These are phyloP conservation scores for Chaetophractus vellerosus DNA, from an alignment of 2,797 vertebrate species.

Conservation along the genomic window DNA sequence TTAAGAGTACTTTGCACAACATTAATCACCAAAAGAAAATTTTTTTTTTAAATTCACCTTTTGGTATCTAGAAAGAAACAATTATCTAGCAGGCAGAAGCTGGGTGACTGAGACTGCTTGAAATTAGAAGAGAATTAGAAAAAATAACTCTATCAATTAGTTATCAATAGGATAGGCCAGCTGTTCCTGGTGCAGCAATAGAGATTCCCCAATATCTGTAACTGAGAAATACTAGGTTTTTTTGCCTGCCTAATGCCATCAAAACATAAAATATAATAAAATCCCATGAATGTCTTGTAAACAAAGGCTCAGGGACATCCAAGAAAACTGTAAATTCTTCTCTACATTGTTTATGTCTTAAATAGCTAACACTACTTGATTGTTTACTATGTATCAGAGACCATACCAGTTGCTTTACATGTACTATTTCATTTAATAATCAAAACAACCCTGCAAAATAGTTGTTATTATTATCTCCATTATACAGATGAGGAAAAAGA, in stretches of 20 bases:
- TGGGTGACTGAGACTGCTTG: background rate
- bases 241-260: conserved; percentile 9
- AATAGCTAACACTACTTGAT: background rate
- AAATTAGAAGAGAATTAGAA: conserved; percentile 66
- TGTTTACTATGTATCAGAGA: background rate
- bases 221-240: conserved; percentile 12
- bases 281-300: background rate
- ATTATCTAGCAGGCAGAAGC: conserved; percentile 56
- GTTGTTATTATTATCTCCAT: background rate
- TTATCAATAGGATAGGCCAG: conserved; percentile 33
- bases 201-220: background rate
- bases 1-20: conserved; percentile 52
- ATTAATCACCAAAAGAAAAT: conserved; percentile 55
- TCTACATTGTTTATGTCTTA: conserved; percentile 21
- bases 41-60: conserved; percentile 59
- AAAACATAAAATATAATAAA: conserved; percentile 55
- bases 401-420: background rate
- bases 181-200: conserved; percentile 49
- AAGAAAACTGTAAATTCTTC: conserved; percentile 36
- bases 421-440: conserved; percentile 23
- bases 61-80: conserved; percentile 61
- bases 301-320: conserved; percentile 15
- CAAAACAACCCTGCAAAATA: background rate
- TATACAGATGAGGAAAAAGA: conserved; percentile 9
- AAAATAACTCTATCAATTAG: conserved; percentile 67